A percentile compares a stretch with the other conserved stretches of the same genome.
Conservation (phyloP, 2,888 invertebrate genomes). For the Acanthococcus lagerstroemiae region DNA sequence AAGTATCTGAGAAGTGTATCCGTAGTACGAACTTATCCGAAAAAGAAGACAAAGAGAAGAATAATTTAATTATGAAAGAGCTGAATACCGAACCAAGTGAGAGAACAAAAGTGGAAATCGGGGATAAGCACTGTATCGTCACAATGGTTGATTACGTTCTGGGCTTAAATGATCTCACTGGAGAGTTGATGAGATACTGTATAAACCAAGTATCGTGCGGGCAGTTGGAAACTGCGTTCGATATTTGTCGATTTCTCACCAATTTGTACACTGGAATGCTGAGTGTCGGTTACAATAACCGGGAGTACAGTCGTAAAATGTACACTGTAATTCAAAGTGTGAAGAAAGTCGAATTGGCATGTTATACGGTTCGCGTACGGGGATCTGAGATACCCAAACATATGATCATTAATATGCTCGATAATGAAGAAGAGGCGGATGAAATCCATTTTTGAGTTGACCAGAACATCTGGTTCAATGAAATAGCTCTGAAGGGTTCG, state of each 20-base stretch:
- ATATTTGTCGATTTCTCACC: conserved; percentile 61
- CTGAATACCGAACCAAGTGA: neutral
- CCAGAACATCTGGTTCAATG: too few species aligned
- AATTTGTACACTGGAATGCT: conserved; percentile 54
- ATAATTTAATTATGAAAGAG: neutral
- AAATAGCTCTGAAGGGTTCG: too few species aligned
- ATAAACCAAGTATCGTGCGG: conserved; percentile 71
- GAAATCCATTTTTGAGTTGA: neutral
- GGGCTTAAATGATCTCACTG: conserved; percentile 77
- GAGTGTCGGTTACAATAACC: conserved; percentile 42
- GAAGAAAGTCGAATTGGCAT: conserved; percentile 70
- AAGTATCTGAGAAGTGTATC: neutral
- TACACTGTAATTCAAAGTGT: conserved; percentile 63
- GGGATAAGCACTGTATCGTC: neutral
- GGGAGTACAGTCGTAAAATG: conserved; percentile 61
- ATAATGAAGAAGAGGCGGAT: conserved; percentile 38
- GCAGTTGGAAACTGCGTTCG: conserved; percentile 59
- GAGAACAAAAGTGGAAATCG: conserved; percentile 44
- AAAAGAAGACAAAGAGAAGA: neutral
- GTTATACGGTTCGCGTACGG: conserved; percentile 67
- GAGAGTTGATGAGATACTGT: conserved; percentile 81
- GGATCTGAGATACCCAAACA: conserved; percentile 69
- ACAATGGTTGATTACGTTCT: conserved; percentile 41
- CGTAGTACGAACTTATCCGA: neutral
- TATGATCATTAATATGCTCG: conserved; percentile 50